Base-by-base conservation (phyloP, 2,888 invertebrate genomes). In the Cheilosia vernalis region DNA sequence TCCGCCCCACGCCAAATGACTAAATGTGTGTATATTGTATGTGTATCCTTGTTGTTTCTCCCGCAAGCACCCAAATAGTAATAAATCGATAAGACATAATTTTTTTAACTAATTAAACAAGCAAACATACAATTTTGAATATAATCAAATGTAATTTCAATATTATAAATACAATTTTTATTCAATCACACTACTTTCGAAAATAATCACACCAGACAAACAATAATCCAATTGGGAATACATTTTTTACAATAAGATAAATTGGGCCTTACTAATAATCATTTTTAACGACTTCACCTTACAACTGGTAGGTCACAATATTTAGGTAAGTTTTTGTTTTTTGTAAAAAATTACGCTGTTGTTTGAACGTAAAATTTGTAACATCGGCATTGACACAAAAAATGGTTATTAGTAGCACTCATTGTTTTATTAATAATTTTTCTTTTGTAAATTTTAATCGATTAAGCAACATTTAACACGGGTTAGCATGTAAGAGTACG, bases 21-120 rank as follows among this genome's bases (percentile, higher is more conserved):
- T 82, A 85, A 80, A 76, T 85, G 77, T 85, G 81, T 81, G 61
- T 69, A 66, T 72, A 72, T 63, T 61, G 61, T 67, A 72, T 83
- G 67, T 78, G 67, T 67, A 66, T 44, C 53, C 56, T 56, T 63
- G 67, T 80, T 76, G 58, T 74, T 74, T 53, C 64, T 21, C 66
- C 69, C n/a, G 10, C 24, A 21, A 17, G 10, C 49, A 13, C 9
- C 15, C 10, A 24, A 51, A 15, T 51, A 55, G 61, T 49, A 56
- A 42, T 27, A 55, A 64, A 67, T 24, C 51, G 27, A 60, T 51
- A 70, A 60, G 33, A 9, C 21, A 49, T 21, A 13, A 19, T 49
- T 27, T 51, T 51, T 51, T 24, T 6, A 30, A 66, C 19, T 27
- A 51, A 40, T 49, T 66, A 42, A 53, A 60, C 24, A 67, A 58